Percentiles rank a stretch among this genome's conserved stretches.
Evolutionary conservation across 2,797 vertebrate genomes (phyloP).

Genomic region (Acrocephalus scirpaceus): DNA sequence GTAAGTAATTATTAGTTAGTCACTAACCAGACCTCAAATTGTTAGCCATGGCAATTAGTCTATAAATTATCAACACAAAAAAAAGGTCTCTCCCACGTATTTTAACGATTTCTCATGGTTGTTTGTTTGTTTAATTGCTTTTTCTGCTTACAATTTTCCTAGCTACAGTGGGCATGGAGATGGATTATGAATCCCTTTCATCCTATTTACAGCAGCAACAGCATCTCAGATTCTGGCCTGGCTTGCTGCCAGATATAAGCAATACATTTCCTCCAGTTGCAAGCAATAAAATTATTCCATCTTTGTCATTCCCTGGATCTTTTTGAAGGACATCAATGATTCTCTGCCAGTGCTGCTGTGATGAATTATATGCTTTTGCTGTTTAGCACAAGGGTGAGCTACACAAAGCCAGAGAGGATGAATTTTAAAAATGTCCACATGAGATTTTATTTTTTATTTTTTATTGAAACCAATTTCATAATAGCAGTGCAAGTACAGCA

Average conservation of each 20-base stretch:
- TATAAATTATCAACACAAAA: background rate
- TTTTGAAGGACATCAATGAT: conserved; percentile 60
- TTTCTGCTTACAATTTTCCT: conserved; percentile 36
- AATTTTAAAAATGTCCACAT: background rate
- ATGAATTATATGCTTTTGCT: conserved; percentile 45
- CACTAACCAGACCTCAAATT: background rate
- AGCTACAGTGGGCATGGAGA: conserved; percentile 27
- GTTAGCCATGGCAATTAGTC: background rate
- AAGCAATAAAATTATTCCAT: conserved; percentile 43
- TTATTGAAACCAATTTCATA: background rate
- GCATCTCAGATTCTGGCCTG: conserved; percentile 43
- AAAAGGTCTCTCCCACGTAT: background rate
- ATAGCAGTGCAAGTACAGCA: background rate
- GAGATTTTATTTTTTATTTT: background rate
- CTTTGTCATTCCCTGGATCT: conserved; percentile 59
- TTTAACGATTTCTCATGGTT: background rate
- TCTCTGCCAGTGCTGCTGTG: background rate
- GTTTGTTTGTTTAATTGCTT: conserved; percentile 8
- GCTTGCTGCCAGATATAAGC: conserved; percentile 46
- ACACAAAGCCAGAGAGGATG: background rate
- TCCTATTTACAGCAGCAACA: conserved; percentile 48
- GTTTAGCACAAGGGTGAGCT: conserved; percentile 36
- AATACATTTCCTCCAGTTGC: conserved; percentile 47
- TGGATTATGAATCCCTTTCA: conserved; percentile 46
- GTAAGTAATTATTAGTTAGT: background rate